Base-by-base conservation (phyloP, 2,888 invertebrate genomes). In the Ryuthela nishihirai region DNA sequence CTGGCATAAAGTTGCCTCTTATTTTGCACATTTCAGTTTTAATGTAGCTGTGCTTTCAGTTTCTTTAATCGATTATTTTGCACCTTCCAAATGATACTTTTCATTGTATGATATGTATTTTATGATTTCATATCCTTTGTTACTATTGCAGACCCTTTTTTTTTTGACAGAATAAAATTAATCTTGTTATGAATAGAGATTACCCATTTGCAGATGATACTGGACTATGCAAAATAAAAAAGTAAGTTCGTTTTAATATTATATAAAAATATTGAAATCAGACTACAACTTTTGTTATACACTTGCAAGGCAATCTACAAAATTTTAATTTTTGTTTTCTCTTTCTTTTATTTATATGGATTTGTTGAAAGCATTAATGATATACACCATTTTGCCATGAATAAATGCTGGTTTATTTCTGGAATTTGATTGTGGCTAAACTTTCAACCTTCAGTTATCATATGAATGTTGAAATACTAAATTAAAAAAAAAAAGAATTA, bases 181-280 rank as follows among this genome's bases (percentile, higher is more conserved):
- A 77, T 1, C 74, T 89, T 34, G 72, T 79, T 36, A 72, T 75
- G 0, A 83, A 83, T 49, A 70, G 72, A 12, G 75, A 77, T 43
- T 89, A 89, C 73, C 87, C 88, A 0, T 74, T 78, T 17, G 71
- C 68, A 32, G 71, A 72, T 55, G 60, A 65, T 17, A 72, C 72
- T 32, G 71, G 72, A 25, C 47, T 29, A n/a, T 77, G 74, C 62
- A 67, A 67, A 43, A 42, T 64, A 9, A 20, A 36, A 25, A 55
- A 56, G 66, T 64, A 47, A 50, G 55, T 52, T 58, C 15, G 29
- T 36, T 43, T 43, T 17, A 46, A 23, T 3, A 32, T 3, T 5
- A 3, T 32, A 15, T 32, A 3, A n/a, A 32, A 32, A 32, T n/a
- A 15, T 32, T n/a, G 15, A 32, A n/a, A n/a, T 32, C 32, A n/a